A percentile compares a stretch with the other conserved stretches of the same genome.
Evolutionary conservation across 2,113 vertebrate species (phyloP).

Genomic region (Hyla sarda): DNA sequence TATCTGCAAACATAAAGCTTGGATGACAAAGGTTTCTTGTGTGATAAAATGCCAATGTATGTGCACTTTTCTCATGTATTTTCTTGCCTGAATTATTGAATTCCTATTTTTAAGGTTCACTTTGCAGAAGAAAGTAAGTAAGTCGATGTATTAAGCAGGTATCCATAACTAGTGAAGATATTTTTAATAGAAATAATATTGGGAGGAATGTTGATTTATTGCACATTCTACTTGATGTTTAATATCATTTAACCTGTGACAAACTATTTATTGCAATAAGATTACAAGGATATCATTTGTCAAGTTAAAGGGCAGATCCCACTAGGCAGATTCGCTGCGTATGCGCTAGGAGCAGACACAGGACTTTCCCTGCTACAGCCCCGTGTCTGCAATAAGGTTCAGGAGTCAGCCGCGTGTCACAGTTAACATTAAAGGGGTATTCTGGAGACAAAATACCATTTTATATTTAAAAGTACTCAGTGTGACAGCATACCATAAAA

Average conservation of each 20-base stretch:
- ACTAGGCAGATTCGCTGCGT: too few species aligned
- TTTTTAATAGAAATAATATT: conserved; percentile 1
- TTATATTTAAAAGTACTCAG: too few species aligned
- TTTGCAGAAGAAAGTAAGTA: background rate
- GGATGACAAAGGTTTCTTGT: conserved; percentile 64
- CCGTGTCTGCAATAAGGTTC: too few species aligned
- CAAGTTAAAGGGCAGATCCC: too few species aligned
- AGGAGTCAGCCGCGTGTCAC: too few species aligned
- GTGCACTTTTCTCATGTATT: background rate
- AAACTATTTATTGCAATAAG: background rate
- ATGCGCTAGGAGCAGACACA: too few species aligned
- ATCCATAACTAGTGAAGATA: background rate
- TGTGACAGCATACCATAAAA: too few species aligned
- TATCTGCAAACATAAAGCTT: conserved; percentile 60
- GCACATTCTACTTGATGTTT: background rate
- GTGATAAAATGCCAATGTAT: conserved; percentile 35
- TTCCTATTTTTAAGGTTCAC: background rate
- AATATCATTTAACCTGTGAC: background rate
- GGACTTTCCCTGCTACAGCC: too few species aligned
- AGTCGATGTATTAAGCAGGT: background rate
- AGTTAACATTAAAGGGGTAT: too few species aligned
- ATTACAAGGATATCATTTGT: too few species aligned
- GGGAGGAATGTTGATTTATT: conserved; percentile 10
- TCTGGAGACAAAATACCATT: too few species aligned
- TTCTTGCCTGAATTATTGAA: conserved; percentile 9